phyloP scores from a whole-genome alignment of 2,113 vertebrate genomes.

The Tachysurus vachellii region DNA sequence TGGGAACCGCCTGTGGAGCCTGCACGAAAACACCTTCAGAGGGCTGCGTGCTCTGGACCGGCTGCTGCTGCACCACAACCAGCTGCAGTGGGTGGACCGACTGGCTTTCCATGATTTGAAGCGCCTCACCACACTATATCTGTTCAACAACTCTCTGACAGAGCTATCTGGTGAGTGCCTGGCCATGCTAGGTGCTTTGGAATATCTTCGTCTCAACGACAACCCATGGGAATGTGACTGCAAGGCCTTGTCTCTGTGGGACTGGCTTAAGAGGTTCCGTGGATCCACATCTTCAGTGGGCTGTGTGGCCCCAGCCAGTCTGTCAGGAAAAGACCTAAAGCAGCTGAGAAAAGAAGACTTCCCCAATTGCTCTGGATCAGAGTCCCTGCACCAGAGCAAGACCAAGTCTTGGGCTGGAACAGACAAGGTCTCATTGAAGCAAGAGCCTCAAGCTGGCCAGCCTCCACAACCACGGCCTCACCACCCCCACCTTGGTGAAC shows the following conservation, averaged over 20 bases:
- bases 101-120: slow-evolving; percentile 92
- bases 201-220: slow-evolving; percentile 95
- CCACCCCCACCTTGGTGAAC: slow-evolving; percentile 45
- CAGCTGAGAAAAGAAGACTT: slow-evolving; percentile 82
- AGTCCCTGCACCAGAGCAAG: slow-evolving; percentile 89
- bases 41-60: slow-evolving; percentile 92
- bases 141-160: slow-evolving; percentile 95
- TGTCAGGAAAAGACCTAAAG: slow-evolving; percentile 88
- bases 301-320: slow-evolving; percentile 76
- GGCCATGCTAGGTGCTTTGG: slow-evolving; percentile 83
- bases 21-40: slow-evolving; percentile 92
- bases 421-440: slow-evolving; percentile 79
- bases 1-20: slow-evolving; percentile 92
- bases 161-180: slow-evolving; percentile 90
- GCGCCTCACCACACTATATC: slow-evolving; percentile 91
- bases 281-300: slow-evolving; percentile 89
- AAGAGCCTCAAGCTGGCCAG: slow-evolving; percentile 67
- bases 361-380: slow-evolving; percentile 83
- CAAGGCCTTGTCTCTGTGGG: slow-evolving; percentile 90
- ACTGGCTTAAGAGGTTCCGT: slow-evolving; percentile 90
- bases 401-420: slow-evolving; percentile 84
- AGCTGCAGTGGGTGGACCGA: slow-evolving; percentile 89
- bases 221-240: slow-evolving; percentile 97
- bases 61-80: slow-evolving; percentile 94
- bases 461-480: slow-evolving; percentile 52